phyloP scores from a whole-genome alignment of 2,113 vertebrate species.

The Holacanthus passer region DNA sequence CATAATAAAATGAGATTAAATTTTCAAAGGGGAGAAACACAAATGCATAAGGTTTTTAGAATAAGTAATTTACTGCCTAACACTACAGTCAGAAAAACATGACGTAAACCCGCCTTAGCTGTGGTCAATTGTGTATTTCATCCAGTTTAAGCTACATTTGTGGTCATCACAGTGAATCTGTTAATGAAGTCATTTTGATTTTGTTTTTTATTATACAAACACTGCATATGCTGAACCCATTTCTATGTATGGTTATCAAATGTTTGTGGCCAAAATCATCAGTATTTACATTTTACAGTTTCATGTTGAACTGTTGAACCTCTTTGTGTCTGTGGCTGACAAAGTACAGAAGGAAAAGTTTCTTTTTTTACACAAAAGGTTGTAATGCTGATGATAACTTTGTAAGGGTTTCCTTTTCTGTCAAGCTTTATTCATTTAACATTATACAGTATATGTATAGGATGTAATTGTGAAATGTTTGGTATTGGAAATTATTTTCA shows the following conservation, averaged over 20 bases:
- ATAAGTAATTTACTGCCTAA: constrained; percentile 22
- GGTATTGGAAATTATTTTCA: constrained; percentile 15
- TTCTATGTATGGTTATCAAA: neutral
- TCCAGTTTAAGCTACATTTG: neutral
- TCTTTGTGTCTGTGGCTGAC: neutral
- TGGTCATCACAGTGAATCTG: neutral
- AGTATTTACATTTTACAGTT: constrained; percentile 32
- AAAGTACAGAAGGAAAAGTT: neutral
- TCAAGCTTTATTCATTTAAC: constrained; percentile 31
- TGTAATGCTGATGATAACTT: neutral
- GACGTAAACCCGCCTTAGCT: neutral
- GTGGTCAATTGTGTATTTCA: neutral
- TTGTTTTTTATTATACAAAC: constrained; percentile 18
- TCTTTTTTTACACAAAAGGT: neutral
- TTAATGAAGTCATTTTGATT: constrained; percentile 2
- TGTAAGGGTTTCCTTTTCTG: neutral
- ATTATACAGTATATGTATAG: neutral
- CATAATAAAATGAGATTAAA: neutral
- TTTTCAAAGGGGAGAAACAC: constrained; percentile 11
- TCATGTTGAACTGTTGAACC: neutral
- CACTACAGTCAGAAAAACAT: constrained; percentile 26
- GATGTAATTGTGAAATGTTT: constrained; percentile 3
- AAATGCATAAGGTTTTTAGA: constrained; percentile 5
- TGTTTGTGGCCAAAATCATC: constrained; percentile 36
- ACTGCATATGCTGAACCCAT: neutral